A percentile compares a stretch with the other conserved stretches of the same genome.
phyloP scores from a whole-genome alignment of 2,113 vertebrate species.

The Mesocricetus auratus region DNA sequence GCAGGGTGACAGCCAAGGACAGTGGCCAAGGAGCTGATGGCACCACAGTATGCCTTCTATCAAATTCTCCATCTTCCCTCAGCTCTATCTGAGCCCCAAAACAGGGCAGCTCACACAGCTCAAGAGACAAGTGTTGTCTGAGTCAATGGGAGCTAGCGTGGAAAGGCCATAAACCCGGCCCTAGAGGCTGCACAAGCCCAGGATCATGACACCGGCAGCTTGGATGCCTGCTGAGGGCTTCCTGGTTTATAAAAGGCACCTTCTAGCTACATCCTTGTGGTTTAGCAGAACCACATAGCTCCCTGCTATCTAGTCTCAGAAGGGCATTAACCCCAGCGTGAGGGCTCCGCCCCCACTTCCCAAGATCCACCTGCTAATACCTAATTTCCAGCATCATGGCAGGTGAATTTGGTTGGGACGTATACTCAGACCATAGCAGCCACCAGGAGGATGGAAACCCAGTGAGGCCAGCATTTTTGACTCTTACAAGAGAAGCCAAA shows the following conservation, averaged over 20 bases:
- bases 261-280: not conserved
- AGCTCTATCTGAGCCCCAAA: not conserved
- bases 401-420: not conserved
- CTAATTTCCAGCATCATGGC: not conserved
- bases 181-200: not conserved
- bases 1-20: not conserved
- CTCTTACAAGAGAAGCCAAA: conserved; percentile 36
- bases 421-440: not conserved
- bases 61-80: not conserved
- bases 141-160: not conserved
- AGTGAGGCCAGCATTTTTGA: not conserved
- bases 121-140: not conserved
- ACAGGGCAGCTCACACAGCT: not conserved
- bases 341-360: not conserved
- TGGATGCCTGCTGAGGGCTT: not conserved
- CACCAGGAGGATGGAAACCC: not conserved
- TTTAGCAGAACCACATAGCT: no score
- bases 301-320: not conserved
- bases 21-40: not conserved
- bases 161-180: not conserved
- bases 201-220: not conserved
- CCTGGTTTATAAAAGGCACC: not conserved
- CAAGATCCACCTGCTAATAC: not conserved
- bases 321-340: not conserved
- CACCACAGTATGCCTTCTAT: not conserved